Percentiles rank a stretch among this genome's conserved stretches.
phyloP scores from a whole-genome alignment of 2,113 vertebrate species.

The Egretta garzetta region DNA sequence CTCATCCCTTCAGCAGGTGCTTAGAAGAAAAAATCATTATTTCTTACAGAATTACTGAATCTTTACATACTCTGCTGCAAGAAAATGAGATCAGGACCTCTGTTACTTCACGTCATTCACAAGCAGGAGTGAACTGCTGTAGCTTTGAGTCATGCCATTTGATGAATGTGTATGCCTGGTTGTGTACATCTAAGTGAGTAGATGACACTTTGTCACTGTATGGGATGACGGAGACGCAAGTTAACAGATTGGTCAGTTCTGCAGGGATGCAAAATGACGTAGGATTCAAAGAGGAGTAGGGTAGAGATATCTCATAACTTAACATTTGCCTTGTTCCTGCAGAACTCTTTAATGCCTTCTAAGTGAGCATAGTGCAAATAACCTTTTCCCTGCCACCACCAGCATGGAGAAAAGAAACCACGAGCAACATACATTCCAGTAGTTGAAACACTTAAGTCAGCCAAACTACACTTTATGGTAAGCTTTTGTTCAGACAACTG shows the following conservation, averaged over 20 bases:
- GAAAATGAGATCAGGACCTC: background rate
- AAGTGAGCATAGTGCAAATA: background rate
- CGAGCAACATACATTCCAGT: background rate
- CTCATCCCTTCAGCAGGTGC: background rate
- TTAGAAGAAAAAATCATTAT: background rate
- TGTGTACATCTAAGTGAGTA: background rate
- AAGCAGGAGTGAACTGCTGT: background rate
- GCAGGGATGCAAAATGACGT: background rate
- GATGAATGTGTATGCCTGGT: background rate
- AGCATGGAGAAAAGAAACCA: background rate
- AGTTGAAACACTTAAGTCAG: background rate
- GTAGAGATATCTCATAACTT: background rate
- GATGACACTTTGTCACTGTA: background rate
- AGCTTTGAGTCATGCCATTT: background rate
- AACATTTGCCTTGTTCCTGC: background rate
- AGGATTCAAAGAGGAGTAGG: background rate
- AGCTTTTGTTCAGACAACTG: background rate
- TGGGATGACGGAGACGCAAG: background rate
- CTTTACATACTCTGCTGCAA: background rate
- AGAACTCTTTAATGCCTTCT: background rate
- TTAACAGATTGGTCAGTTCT: background rate
- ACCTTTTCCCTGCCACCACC: background rate
- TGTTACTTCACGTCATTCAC: background rate
- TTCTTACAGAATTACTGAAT: background rate
- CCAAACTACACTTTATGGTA: background rate